phyloP scores from a whole-genome alignment of 2,113 vertebrate species.

The Aegotheles bennettii region DNA sequence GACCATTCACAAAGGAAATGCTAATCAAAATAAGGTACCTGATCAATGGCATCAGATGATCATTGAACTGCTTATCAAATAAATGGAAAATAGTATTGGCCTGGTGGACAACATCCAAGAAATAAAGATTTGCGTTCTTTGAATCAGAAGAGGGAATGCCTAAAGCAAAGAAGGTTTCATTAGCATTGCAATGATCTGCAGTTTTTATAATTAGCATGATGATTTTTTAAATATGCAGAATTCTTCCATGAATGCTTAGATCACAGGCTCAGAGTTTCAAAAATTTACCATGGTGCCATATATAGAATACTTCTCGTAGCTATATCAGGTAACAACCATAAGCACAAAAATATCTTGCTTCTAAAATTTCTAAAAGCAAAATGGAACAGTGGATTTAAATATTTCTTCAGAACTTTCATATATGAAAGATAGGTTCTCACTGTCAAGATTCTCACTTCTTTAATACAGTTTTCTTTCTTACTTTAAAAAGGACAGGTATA shows the following conservation, averaged over 20 bases:
- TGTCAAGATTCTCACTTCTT: background rate
- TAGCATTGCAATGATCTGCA: background rate
- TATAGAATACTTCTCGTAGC: background rate
- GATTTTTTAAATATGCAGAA: background rate
- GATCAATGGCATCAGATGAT: slow-evolving; percentile 98
- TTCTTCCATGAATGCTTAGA: background rate
- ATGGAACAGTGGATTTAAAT: background rate
- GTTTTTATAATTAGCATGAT: background rate
- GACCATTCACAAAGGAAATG: background rate
- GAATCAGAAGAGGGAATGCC: slow-evolving; percentile 96
- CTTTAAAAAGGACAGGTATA: background rate
- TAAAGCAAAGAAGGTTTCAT: slow-evolving; percentile 63
- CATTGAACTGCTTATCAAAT: slow-evolving; percentile 99
- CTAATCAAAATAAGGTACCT: slow-evolving; percentile 79
- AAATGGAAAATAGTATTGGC: slow-evolving; percentile 99
- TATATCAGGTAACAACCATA: background rate
- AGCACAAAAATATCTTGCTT: background rate
- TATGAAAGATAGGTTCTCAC: background rate
- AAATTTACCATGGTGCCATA: background rate
- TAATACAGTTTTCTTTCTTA: background rate
- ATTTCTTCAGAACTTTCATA: background rate
- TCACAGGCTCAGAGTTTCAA: background rate
- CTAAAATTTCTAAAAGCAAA: background rate
- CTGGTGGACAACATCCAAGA: slow-evolving; percentile 97
- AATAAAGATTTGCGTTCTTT: slow-evolving; percentile 95